These are phyloP conservation scores for Sylvia borin DNA, from an alignment of 2,797 vertebrate species.

Conservation along the genomic window DNA sequence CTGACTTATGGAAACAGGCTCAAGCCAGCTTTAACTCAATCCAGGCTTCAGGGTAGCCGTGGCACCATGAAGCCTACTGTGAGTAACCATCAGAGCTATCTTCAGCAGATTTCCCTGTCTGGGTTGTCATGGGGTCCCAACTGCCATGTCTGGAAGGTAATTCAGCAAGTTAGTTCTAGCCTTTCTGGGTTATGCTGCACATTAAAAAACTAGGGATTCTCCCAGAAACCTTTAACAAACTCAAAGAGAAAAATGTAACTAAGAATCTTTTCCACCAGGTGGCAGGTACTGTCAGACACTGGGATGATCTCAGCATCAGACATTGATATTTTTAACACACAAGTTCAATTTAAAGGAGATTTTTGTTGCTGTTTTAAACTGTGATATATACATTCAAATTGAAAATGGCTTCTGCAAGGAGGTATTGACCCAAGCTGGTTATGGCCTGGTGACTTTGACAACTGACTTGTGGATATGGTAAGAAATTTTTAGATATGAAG, in stretches of 20 bases:
- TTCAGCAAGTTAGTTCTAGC: neutral
- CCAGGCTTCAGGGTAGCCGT: neutral
- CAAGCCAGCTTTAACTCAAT: neutral
- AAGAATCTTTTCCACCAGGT: neutral
- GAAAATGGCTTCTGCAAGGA: neutral
- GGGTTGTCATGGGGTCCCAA: neutral
- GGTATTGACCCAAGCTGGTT: neutral
- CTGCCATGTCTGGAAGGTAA: neutral
- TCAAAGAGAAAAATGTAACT: neutral
- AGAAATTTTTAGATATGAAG: neutral
- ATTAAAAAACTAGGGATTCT: neutral
- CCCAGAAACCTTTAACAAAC: neutral
- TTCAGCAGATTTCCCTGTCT: neutral
- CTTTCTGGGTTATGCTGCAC: neutral
- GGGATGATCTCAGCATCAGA: neutral
- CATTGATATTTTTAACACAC: neutral
- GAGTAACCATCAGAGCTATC: neutral
- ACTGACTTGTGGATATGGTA: neutral
- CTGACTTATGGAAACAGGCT: neutral
- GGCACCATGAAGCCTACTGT: neutral
- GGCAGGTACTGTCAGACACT: neutral
- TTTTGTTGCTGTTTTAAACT: neutral
- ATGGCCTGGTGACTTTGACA: neutral
- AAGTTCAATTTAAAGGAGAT: neutral
- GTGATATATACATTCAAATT: accelerated